phyloP scores from a whole-genome alignment of 2,797 vertebrate species.

The Pelobates cultripes region DNA sequence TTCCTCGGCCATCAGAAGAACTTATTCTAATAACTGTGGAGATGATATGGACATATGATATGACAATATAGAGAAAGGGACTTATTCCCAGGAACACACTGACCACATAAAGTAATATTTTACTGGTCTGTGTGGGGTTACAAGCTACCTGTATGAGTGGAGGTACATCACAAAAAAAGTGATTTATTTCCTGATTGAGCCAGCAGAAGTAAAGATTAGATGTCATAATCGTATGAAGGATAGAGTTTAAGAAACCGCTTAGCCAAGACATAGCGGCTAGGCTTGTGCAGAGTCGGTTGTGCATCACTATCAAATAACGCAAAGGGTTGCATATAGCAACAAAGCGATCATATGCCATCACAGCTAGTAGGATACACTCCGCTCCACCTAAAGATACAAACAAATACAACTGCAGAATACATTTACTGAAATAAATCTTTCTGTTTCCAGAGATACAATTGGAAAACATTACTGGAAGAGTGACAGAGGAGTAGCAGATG shows the following conservation, averaged over 20 bases:
- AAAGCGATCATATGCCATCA: conserved; percentile 54
- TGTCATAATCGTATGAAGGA: conserved; percentile 35
- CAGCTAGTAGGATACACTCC: conserved; percentile 39
- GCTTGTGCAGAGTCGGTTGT: neutral
- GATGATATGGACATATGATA: conserved; percentile 59
- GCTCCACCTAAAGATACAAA: conserved; percentile 39
- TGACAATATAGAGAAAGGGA: conserved; percentile 56
- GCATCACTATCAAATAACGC: conserved; percentile 30
- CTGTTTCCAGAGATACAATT: conserved; percentile 29
- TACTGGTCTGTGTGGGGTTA: conserved; percentile 47
- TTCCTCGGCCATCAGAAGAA: conserved; percentile 47
- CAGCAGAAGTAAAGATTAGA: conserved; percentile 31
- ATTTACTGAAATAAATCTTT: conserved; percentile 36
- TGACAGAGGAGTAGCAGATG: conserved; percentile 23
- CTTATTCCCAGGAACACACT: conserved; percentile 56
- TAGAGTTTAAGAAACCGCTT: conserved; percentile 33
- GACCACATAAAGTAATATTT: conserved; percentile 56
- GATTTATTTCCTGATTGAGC: conserved; percentile 22
- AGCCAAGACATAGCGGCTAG: conserved; percentile 22
- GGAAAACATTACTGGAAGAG: conserved; percentile 34
- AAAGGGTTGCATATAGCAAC: conserved; percentile 52
- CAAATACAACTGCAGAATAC: conserved; percentile 53
- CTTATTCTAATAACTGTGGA: conserved; percentile 56
- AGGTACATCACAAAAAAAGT: conserved; percentile 46
- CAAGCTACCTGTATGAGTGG: conserved; percentile 40